Base-by-base conservation (phyloP, 2,888 invertebrate genomes). In the Deladenus siricidicola region DNA sequence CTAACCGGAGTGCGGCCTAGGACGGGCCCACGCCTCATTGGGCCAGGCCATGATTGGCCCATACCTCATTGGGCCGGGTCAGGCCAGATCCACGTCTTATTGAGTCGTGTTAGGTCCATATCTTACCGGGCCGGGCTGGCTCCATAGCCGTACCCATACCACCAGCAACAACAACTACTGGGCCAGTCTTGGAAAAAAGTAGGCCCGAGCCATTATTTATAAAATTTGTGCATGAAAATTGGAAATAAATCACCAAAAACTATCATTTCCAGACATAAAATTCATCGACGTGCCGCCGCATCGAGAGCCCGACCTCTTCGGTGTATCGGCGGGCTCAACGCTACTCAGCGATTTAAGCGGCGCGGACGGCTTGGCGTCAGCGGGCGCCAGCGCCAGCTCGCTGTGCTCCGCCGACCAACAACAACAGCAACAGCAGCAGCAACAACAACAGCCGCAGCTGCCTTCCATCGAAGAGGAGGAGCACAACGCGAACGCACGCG, bases 391-490 rank as follows among this genome's bases (percentile, higher is more conserved):
- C 23, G 51, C 42, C 19, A 47, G 19, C 8, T 52, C 57, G 21
- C 26, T 28, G 3, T 42, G 23, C n/a, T 58, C 58, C 23, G 39
- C 6, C 14, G 8, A 34, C 6, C 6, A 6, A 34, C 14, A 67
- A 45, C 58, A 30, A 28, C 56, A 62, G 45, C 55, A 71, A 23
- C 70, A n/a, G n/a, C n/a, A n/a, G n/a, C n/a, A n/a, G n/a, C n/a
- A n/a, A n/a, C 39, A 34, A 34, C 6, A 6, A 34, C 14, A 67
- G 42, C 58, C 29, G 34, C 56, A 62, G 45, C 55, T 70, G 28
- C 70, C 70, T n/a, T 70, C 59, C 21, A 70, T 70, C 43, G 44
- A 61, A 30, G 70, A 70, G 26, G 70, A 70, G 55, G 62, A 57
- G n/a, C 50, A 47, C n/a, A 53, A 53, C n/a, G 39, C 14, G 51